Percentiles rank a stretch among this genome's conserved stretches.
phyloP scores from a whole-genome alignment of 2,888 invertebrate species.

The Ennomos quercinarius region DNA sequence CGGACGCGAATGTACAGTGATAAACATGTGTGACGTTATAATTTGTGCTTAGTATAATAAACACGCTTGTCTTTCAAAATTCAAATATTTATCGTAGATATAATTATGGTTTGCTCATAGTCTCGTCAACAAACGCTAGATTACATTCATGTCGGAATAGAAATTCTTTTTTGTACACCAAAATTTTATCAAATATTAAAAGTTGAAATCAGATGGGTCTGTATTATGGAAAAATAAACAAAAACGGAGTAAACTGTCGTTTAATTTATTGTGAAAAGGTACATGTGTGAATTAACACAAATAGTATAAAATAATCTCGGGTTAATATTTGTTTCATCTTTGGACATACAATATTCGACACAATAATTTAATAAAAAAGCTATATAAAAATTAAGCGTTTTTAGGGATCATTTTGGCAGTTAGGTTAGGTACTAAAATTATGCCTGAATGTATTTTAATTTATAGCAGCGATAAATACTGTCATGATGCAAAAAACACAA shows the following conservation, averaged over 20 bases:
- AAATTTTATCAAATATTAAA: constrained; percentile 66
- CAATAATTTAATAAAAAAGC: constrained; percentile 1
- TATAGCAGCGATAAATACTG: too few relatives aligned
- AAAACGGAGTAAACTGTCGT: constrained; percentile 62
- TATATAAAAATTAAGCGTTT: constrained; percentile 20
- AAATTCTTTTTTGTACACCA: constrained; percentile 59
- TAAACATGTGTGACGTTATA: constrained; percentile 66
- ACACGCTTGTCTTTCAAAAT: constrained; percentile 74
- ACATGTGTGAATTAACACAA: constrained; percentile 15
- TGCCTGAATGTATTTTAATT: too few relatives aligned
- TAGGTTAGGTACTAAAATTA: constrained; percentile 1
- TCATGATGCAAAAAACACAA: too few relatives aligned
- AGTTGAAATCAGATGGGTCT: constrained; percentile 76
- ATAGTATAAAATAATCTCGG: constrained; percentile 28
- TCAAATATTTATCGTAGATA: constrained; percentile 75
- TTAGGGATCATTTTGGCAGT: constrained; percentile 6
- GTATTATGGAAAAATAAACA: constrained; percentile 79
- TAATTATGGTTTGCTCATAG: constrained; percentile 51
- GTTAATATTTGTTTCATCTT: constrained; percentile 15
- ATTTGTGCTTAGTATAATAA: constrained; percentile 70
- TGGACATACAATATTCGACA: constrained; percentile 21
- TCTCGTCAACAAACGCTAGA: constrained; percentile 50
- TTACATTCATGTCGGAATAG: constrained; percentile 55
- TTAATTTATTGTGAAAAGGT: constrained; percentile 46
- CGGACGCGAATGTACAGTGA: constrained; percentile 64